phyloP scores from a whole-genome alignment of 2,797 vertebrate genomes.

The Liasis olivaceus region DNA sequence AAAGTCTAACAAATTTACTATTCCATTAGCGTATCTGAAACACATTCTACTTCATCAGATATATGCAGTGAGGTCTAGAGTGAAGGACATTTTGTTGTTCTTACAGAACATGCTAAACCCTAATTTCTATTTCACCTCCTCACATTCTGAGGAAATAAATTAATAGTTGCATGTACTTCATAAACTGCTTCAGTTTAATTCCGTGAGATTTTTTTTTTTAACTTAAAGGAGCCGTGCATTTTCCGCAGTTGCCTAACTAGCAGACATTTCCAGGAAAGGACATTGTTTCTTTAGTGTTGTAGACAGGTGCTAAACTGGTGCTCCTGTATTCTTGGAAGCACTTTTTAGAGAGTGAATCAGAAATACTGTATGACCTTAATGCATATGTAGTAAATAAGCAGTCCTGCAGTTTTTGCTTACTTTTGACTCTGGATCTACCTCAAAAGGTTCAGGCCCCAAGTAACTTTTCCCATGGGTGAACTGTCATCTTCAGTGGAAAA shows the following conservation, averaged over 20 bases:
- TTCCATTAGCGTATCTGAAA: neutral
- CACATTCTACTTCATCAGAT: neutral
- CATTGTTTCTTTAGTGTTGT: neutral
- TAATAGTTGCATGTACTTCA: neutral
- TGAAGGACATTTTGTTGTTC: neutral
- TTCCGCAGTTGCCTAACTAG: neutral
- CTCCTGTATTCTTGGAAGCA: neutral
- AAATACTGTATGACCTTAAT: neutral
- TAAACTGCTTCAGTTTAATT: neutral
- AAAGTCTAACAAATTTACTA: neutral
- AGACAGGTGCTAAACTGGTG: neutral
- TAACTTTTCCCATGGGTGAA: neutral
- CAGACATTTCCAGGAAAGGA: neutral
- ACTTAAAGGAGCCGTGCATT: neutral
- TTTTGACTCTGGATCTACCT: neutral
- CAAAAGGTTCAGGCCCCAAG: neutral
- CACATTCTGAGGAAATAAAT: neutral
- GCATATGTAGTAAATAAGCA: neutral
- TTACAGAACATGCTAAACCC: no score
- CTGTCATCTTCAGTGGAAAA: neutral
- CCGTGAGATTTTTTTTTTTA: neutral
- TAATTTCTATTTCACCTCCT: neutral
- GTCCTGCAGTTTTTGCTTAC: neutral
- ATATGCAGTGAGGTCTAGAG: neutral
- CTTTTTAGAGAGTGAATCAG: neutral